Percentiles rank a stretch among this genome's conserved stretches.
Conservation (phyloP, 2,113 vertebrate genomes). For the Chaetops frenatus region DNA sequence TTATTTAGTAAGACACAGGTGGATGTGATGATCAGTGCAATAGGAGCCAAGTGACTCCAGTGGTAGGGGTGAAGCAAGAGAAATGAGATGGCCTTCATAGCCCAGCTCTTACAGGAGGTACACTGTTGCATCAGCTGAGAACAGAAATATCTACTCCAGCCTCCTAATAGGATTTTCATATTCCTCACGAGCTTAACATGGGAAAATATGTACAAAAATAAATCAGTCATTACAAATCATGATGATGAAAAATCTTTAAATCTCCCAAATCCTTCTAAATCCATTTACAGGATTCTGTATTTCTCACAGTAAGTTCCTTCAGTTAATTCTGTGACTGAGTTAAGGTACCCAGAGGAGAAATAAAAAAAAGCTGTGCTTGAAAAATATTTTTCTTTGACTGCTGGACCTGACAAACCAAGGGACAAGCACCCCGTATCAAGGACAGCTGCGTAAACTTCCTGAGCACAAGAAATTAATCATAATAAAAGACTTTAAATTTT, state of each 20-base stretch:
- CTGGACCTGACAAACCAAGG: not conserved
- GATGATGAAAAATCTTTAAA: slow-evolving; percentile 46
- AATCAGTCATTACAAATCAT: slow-evolving; percentile 14
- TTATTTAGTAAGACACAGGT: not conserved
- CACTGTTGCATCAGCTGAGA: not conserved
- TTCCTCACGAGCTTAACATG: slow-evolving; percentile 4
- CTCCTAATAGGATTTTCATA: slow-evolving; percentile 45
- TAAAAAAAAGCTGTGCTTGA: not conserved
- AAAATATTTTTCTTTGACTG: slow-evolving; percentile 26
- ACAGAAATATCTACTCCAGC: not conserved
- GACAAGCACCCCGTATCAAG: not conserved
- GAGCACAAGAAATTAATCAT: slow-evolving; percentile 44
- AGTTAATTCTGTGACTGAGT: not conserved
- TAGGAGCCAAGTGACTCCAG: not conserved
- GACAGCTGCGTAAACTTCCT: slow-evolving; percentile 55
- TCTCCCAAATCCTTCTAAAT: slow-evolving; percentile 40
- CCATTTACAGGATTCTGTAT: slow-evolving; percentile 28
- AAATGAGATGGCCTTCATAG: not conserved
- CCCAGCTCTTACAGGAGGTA: not conserved
- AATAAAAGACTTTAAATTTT: slow-evolving; percentile 27
- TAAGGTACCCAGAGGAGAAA: slow-evolving; percentile 33
- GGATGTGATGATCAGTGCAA: not conserved
- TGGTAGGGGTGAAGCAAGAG: not conserved
- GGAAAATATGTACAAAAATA: slow-evolving; percentile 33
- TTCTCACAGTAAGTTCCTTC: slow-evolving; percentile 35